Evolutionary conservation across 2,113 vertebrate species (phyloP).

Genomic region (Ailuropoda melanoleuca): DNA sequence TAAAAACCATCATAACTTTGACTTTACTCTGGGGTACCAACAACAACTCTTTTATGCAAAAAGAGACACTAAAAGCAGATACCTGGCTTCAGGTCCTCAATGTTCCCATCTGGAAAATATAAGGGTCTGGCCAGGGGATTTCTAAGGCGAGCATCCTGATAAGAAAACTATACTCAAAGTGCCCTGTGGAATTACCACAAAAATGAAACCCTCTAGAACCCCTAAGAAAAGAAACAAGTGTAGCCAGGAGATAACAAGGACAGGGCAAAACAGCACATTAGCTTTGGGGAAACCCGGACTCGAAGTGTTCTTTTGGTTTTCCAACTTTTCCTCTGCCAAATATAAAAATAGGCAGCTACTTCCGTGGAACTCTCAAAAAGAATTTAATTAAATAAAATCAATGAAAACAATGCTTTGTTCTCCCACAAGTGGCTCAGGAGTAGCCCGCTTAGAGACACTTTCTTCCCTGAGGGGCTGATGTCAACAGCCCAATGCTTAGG

Average conservation of each 20-base stretch:
- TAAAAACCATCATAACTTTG: slow-evolving; percentile 63
- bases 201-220: slow-evolving; percentile 19
- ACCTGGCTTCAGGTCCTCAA: neutral
- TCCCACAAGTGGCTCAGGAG: slow-evolving; percentile 20
- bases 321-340: slow-evolving; percentile 49
- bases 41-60: neutral
- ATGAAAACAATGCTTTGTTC: slow-evolving; percentile 65
- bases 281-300: neutral
- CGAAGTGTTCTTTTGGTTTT: neutral
- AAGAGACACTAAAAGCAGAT: neutral
- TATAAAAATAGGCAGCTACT: slow-evolving; percentile 57
- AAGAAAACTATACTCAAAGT: neutral
- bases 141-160: neutral
- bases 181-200: neutral
- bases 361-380: neutral
- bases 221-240: slow-evolving; percentile 10
- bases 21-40: slow-evolving; percentile 51
- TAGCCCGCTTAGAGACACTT: slow-evolving; percentile 19
- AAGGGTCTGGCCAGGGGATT: neutral
- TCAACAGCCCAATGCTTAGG: slow-evolving; percentile 55
- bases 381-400: slow-evolving; percentile 55
- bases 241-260: neutral
- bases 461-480: neutral
- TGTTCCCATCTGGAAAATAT: neutral
- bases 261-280: neutral